phyloP scores from a whole-genome alignment of 2,888 invertebrate species.

The Drosophila mulleri region DNA sequence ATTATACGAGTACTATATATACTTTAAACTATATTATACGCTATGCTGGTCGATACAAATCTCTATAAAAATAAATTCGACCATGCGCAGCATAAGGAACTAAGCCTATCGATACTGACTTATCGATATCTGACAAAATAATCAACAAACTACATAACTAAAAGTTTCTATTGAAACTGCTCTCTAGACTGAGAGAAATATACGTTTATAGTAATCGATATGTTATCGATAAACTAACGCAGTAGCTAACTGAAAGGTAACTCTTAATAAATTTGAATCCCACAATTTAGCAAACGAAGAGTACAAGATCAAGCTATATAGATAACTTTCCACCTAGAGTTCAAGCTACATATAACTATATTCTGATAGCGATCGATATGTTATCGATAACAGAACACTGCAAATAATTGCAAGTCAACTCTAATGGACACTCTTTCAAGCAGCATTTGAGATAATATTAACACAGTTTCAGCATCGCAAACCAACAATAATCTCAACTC shows the following conservation, averaged over 20 bases:
- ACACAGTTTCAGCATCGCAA: conserved; percentile 1
- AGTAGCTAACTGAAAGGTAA: too few relatives aligned
- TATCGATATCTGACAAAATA: not conserved
- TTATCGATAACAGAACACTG: not conserved
- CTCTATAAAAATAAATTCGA: too few relatives aligned
- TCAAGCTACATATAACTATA: not conserved
- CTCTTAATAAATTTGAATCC: not conserved
- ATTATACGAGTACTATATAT: too few relatives aligned
- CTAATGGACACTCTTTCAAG: not conserved
- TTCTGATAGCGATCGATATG: not conserved
- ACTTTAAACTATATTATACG: too few relatives aligned
- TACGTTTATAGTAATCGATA: not conserved
- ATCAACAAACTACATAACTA: too few relatives aligned
- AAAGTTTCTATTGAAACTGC: too few relatives aligned
- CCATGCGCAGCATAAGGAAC: too few relatives aligned
- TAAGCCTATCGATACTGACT: too few relatives aligned
- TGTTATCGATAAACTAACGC: not conserved
- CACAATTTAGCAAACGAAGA: too few relatives aligned
- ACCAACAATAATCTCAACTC: not conserved
- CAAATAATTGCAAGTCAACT: not conserved
- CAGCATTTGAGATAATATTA: not conserved
- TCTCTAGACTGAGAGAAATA: not conserved
- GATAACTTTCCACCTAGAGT: too few relatives aligned
- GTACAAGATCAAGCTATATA: too few relatives aligned
- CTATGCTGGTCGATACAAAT: too few relatives aligned